phyloP scores from a whole-genome alignment of 2,888 invertebrate species.

The Drosophila aldrichi region DNA sequence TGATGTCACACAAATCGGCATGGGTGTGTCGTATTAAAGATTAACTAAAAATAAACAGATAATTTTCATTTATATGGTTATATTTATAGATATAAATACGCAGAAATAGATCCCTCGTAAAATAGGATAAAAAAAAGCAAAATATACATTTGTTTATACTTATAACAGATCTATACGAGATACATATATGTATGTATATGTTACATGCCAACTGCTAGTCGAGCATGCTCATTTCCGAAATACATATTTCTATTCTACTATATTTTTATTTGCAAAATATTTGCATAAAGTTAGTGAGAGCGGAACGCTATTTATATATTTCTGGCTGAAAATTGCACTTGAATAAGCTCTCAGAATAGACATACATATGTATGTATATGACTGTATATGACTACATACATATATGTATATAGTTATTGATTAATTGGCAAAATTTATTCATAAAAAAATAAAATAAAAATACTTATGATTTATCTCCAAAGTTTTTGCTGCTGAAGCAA shows the following conservation, averaged over 20 bases:
- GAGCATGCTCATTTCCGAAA: neutral
- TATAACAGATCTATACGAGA: neutral
- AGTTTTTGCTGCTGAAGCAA: constrained; percentile 7
- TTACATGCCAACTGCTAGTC: neutral
- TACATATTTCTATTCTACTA: neutral
- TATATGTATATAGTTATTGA: constrained; percentile 35
- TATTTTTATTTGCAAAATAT: constrained; percentile 22
- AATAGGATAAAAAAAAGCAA: too few species aligned
- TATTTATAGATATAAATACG: too few species aligned
- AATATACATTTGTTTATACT: too few species aligned
- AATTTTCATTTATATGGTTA: neutral
- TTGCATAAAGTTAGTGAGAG: constrained; percentile 67
- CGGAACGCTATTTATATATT: constrained; percentile 24
- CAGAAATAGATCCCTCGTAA: too few species aligned
- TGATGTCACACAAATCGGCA: neutral
- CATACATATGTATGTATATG: neutral
- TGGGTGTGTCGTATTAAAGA: neutral
- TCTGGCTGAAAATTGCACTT: constrained; percentile 33
- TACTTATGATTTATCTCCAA: constrained; percentile 14
- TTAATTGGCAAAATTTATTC: constrained; percentile 18
- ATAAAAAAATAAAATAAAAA: neutral
- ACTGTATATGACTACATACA: constrained; percentile 22
- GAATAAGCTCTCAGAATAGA: neutral
- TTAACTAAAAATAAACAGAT: neutral
- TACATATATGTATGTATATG: neutral